Base-by-base conservation (phyloP, 2,113 vertebrate species). In the Glaucidium brasilianum region DNA sequence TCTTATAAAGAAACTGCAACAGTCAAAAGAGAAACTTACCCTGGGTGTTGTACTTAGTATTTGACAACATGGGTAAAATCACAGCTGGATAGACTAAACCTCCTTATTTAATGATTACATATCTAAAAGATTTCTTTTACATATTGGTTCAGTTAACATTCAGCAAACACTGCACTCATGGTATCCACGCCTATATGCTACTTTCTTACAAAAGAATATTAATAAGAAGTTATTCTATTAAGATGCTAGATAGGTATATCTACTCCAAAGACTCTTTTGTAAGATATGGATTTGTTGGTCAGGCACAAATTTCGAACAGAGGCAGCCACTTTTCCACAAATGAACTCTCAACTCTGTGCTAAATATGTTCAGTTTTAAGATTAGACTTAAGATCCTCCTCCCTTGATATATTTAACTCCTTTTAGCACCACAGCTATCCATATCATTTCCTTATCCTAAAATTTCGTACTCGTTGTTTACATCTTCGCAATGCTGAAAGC, bases 91-190 rank as follows among this genome's bases (percentile, higher is more conserved):
- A 94, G 79, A 94, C 68, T 78, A 91, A 89, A 91, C 30, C 80
- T 92, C 80, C 73, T 91, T 82, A 94, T 91, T 95, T 91, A 68
- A 68, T 76, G 84, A 91, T 95, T 94, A 72, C 64, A 5, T 95
- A 95, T 95, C 89, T 95, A 95, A 91, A 62, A 91, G 80, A 96
- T 94, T 96, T 92, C 80, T 91, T 97, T 73, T 59, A 60, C 92
- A 47, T 90, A 66, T 83, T 91, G 77, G 73, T 64, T 97, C 80
- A 88, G 86, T 49, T 88, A 91, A 89, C 62, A 88, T 75, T 92
- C 74, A 87, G 80, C 91, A 96, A 96, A 96, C 74, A 95, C 47
- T 49, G 21, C 0, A 0, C 62, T 95, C 49, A 69, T 34, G 84
- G 88, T 94, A 88, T 72, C 39, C 86, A 91, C 41, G 1, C 92